Percentiles rank a stretch among this genome's conserved stretches.
Conservation (phyloP, 30 jellyfish, hydroid and myxozoan genomes). For the Hydra vulgaris region DNA sequence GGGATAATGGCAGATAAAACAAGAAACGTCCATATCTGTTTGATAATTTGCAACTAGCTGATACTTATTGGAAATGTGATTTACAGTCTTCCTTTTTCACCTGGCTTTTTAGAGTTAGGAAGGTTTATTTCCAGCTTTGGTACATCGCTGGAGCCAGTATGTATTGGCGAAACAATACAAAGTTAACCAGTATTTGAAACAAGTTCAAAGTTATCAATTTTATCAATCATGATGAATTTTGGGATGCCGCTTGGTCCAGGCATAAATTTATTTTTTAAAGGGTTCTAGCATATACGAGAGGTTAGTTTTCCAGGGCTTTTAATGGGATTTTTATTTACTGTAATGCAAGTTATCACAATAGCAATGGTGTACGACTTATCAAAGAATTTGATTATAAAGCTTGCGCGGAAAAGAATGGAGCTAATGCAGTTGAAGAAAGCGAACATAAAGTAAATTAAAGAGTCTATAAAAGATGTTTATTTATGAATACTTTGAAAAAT, state of each 20-base stretch:
- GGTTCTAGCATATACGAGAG: constrained; percentile 19
- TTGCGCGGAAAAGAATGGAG: background rate
- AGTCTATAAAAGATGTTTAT: too few relatives aligned
- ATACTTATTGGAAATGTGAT: constrained; percentile 29
- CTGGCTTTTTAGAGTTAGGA: constrained; percentile 18
- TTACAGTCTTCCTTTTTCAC: constrained; percentile 33
- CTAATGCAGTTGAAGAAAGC: background rate
- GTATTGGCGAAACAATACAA: constrained; percentile 21
- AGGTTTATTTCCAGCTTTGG: constrained; percentile 39
- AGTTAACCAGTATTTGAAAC: background rate
- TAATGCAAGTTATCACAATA: constrained; percentile 8
- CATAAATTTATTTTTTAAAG: constrained; percentile 19
- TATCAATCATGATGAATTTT: constrained; percentile 14
- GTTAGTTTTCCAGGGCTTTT: constrained; percentile 23
- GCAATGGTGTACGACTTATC: constrained; percentile 35
- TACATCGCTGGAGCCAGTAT: constrained; percentile 17
- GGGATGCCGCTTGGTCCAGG: constrained; percentile 39
- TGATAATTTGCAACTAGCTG: constrained; percentile 25
- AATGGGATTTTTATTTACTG: constrained; percentile 18
- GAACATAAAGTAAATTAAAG: too few relatives aligned
- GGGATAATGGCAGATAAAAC: constrained; percentile 34
- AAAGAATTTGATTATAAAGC: constrained; percentile 21
- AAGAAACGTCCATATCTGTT: background rate
- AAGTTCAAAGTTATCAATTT: constrained; percentile 9
- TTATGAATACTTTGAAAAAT: too few relatives aligned